Evolutionary conservation across 2,113 vertebrate genomes (phyloP), one percentile per base, ranked within the genome.

Genomic region (Ictalurus furcatus): DNA sequence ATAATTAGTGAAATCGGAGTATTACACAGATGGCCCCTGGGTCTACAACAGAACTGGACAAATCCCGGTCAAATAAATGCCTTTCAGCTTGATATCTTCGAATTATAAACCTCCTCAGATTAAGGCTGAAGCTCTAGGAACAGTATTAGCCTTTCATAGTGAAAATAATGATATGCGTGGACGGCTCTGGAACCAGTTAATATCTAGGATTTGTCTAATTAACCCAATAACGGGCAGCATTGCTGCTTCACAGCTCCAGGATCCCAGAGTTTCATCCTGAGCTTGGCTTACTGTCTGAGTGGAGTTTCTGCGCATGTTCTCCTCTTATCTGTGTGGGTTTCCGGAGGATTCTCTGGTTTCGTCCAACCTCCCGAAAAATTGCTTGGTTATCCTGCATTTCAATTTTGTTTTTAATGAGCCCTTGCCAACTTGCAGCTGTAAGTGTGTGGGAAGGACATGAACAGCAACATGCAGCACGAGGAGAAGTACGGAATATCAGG

Each of bases 1-100:
- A 34, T 80, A 65, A 87, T 80, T 40, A 71, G 40, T 81, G 40
- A 63, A 87, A 54, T 44, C 63, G n/a, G 58, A 65, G 21, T 4
- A 71, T 44, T 1, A 85, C 84, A 85, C 54, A 63, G 25, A 54
- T 71, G 30, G 30, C 48, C 16, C n/a, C 40, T 37, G 78, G 48
- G 30, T 21, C 52, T 59, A 59, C 9, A 67, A 44, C 54, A 37
- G 21, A 44, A 40, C 44, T 74, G 28, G 25, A 63, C 17, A 78
- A 76, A 40, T 37, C n/a, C 44, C 82, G 61, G 19, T 25, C 56
- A 61, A 78, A 28, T 58, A 59, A 34, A 59, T 6, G 30, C 4
- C 13, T n/a, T 30, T 6, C 40, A 65, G 74, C 17, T 87, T 16
- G 28, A 23, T 44, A 63, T 78, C 19, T 21, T 71, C 1, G 34